Evolutionary conservation across 1,140 invertebrate genomes (phyloP).

Genomic region (Hylaeus anthracinus): DNA sequence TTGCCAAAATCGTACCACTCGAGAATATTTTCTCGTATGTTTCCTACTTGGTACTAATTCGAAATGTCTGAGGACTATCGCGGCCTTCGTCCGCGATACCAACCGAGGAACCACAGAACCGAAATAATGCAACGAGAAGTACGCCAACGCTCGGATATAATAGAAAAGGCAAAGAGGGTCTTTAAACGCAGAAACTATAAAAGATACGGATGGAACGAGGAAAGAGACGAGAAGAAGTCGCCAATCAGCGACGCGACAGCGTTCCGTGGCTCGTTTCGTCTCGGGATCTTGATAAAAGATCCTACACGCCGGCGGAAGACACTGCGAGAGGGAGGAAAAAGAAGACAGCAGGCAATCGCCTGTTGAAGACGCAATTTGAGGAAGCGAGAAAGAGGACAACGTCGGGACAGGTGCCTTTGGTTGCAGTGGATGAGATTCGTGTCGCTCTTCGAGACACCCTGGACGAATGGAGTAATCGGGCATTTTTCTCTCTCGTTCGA

Average conservation of each 20-base stretch:
- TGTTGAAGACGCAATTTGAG: conserved; percentile 61
- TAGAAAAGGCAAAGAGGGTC: not conserved
- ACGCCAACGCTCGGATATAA: not conserved
- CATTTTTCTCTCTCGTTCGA: not conserved
- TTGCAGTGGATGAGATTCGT: conserved; percentile 28
- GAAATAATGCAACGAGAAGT: no score
- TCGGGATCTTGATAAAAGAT: conserved; percentile 43
- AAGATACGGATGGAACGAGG: not conserved
- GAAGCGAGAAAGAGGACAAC: conserved; percentile 19
- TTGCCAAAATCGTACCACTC: no score
- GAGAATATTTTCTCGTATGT: no score
- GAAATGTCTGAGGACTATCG: no score
- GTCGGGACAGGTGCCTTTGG: not conserved
- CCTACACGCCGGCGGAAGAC: conserved; percentile 6
- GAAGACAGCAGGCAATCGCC: conserved; percentile 54
- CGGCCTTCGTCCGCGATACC: no score
- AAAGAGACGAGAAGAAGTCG: not conserved
- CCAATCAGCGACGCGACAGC: not conserved
- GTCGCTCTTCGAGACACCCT: conserved; percentile 25
- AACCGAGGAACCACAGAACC: no score
- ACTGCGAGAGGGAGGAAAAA: not conserved
- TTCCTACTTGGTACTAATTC: no score
- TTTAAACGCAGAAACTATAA: conserved; percentile 13
- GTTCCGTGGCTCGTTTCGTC: conserved; percentile 13
- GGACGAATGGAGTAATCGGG: conserved; percentile 49